phyloP scores from a whole-genome alignment of 2,888 invertebrate species.

The Xanthorhoe designata region DNA sequence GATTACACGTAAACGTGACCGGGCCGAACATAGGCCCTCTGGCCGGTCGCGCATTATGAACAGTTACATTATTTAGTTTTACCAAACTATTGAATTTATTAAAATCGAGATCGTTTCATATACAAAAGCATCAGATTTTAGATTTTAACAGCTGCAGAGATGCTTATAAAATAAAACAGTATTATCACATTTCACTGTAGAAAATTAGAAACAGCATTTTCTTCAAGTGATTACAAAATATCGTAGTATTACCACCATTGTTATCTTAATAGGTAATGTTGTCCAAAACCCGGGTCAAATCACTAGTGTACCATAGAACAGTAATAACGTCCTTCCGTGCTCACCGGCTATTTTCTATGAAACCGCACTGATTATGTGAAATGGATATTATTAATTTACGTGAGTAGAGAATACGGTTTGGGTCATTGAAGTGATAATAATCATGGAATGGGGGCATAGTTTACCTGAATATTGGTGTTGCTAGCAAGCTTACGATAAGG shows the following conservation, averaged over 20 bases:
- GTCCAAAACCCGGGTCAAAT: not conserved
- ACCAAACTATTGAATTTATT: no score
- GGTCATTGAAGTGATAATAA: constrained; percentile 29
- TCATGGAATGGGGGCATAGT: constrained; percentile 5
- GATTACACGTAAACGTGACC: no score
- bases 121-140: no score
- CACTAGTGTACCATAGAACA: constrained; percentile 17
- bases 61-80: no score
- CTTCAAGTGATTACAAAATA: not conserved
- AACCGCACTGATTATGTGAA: constrained; percentile 29
- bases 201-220: no score
- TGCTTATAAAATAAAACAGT: no score
- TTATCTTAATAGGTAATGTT: constrained; percentile 3
- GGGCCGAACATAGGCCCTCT: no score
- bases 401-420: constrained; percentile 20
- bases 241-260: not conserved
- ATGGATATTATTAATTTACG: constrained; percentile 29
- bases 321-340: constrained; percentile 29
- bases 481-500: not conserved
- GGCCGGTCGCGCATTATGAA: no score
- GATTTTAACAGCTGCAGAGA: no score
- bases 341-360: constrained; percentile 27
- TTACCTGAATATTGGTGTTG: not conserved
- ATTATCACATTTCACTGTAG: not conserved
- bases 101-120: no score